Conservation (phyloP, 2,113 vertebrate genomes). For the Hemicordylus capensis region DNA sequence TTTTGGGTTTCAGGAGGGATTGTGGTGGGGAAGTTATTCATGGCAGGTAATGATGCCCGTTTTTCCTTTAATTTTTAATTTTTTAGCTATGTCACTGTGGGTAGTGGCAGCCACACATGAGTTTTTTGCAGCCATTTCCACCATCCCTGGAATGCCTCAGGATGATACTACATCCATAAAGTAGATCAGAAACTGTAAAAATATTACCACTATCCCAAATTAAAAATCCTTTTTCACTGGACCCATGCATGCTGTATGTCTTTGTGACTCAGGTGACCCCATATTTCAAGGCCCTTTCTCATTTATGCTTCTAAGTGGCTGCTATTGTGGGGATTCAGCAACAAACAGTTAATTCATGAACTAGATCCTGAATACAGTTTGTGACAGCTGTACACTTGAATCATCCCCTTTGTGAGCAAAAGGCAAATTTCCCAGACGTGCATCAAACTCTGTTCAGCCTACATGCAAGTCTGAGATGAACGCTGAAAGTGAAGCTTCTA, state of each 20-base stretch:
- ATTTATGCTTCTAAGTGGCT: constrained; percentile 43
- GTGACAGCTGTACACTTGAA: constrained; percentile 71
- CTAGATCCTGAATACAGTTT: constrained; percentile 54
- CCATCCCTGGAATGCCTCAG: too few species aligned
- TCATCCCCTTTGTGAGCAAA: constrained; percentile 57
- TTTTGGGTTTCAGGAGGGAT: too few species aligned
- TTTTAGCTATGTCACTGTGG: too few species aligned
- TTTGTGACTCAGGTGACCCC: not conserved
- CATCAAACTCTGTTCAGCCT: constrained; percentile 61
- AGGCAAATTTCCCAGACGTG: constrained; percentile 65
- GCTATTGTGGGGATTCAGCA: constrained; percentile 46
- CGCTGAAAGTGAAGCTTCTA: constrained; percentile 53
- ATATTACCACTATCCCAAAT: not conserved
- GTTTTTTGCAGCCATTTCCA: too few species aligned
- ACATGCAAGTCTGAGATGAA: constrained; percentile 54
- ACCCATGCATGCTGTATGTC: not conserved
- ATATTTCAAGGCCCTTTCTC: constrained; percentile 17
- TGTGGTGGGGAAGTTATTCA: too few species aligned
- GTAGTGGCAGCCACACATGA: too few species aligned
- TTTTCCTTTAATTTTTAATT: too few species aligned
- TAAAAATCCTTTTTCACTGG: not conserved
- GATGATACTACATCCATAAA: too few species aligned
- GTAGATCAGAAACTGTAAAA: not conserved
- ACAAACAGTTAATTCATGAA: constrained; percentile 59
- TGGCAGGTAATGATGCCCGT: too few species aligned